Percentiles rank a stretch among this genome's conserved stretches.
phyloP scores from a whole-genome alignment of 2,888 invertebrate species.

The Dascillus cervinus region DNA sequence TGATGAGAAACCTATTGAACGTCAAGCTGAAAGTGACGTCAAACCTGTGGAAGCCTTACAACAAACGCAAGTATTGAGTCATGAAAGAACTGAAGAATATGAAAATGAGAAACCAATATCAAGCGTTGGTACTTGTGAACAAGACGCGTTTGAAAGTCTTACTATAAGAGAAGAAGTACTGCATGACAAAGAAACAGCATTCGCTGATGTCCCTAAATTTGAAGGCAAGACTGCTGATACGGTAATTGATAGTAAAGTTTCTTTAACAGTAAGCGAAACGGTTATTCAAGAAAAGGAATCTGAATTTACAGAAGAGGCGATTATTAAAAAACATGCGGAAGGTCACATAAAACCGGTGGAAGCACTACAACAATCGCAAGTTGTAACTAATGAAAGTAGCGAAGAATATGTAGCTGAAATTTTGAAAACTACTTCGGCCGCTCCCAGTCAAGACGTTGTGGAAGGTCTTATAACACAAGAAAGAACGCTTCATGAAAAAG shows the following conservation, averaged over 20 bases:
- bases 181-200: slow-evolving; percentile 43
- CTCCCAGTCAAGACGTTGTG: slow-evolving; percentile 36
- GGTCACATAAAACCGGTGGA: slow-evolving; percentile 35
- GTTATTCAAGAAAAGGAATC: slow-evolving; percentile 29
- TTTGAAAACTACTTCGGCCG: slow-evolving; percentile 28
- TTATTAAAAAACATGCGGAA: slow-evolving; percentile 27
- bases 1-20: slow-evolving; percentile 36
- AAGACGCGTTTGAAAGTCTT: slow-evolving; percentile 41
- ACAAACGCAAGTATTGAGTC: slow-evolving; percentile 29
- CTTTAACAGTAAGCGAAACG: slow-evolving; percentile 36
- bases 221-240: slow-evolving; percentile 37
- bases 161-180: slow-evolving; percentile 38
- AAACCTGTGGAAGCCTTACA: slow-evolving; percentile 35
- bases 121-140: slow-evolving; percentile 31
- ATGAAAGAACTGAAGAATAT: slow-evolving; percentile 28
- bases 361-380: slow-evolving; percentile 34
- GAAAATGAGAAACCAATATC: slow-evolving; percentile 23
- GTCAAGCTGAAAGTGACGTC: slow-evolving; percentile 35
- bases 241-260: slow-evolving; percentile 39
- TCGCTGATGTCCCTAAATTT: slow-evolving; percentile 27
- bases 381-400: slow-evolving; percentile 26
- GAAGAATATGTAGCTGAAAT: slow-evolving; percentile 24
- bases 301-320: slow-evolving; percentile 27
- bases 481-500: slow-evolving; percentile 43
- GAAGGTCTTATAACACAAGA: slow-evolving; percentile 41